Base-by-base conservation (phyloP, 2,113 vertebrate species). In the Lucifuga dentata region DNA sequence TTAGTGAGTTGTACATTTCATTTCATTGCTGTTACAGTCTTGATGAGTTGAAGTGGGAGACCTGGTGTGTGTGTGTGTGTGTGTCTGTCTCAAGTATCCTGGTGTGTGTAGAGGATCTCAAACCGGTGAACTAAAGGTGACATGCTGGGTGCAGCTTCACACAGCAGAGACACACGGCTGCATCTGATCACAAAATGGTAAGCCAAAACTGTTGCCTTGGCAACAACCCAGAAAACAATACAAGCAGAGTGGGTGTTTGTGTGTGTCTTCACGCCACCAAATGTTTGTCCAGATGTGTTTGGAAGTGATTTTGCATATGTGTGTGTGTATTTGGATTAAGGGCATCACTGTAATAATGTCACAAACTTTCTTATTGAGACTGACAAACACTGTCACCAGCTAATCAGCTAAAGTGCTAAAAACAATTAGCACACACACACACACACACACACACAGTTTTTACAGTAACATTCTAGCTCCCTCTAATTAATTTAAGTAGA, bases 201-300 rank as follows among this genome's bases (percentile, higher is more conserved):
- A 82, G 59, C 49, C 67, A 84, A 69, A 87, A 86, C 73, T 67
- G 68, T 77, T 80, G 81, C 50, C 64, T 39, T 33, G 86, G 89
- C 79, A 76, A 67, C 55, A 70, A 44, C 85, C 70, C 83, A 81
- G 60, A 32, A 43, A 38, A 41, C 68, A 81, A 88, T 68, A 76
- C 56, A 77, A 62, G 53, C 51, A 70, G 20, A 19, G 56, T 43
- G 5, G 13, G 3, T 48, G 45, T 21, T 2, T 48, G 45, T 48
- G 10, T 48, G 49, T 0, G 33, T 7, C 26, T 29, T 29, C 26
- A 29, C 26, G 7, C 26, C 26, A 29, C 26, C 26, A 29, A 5
- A 29, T 29, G 26, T 7, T 29, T 29, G 26, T 29, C 26, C 26
- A 29, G 7, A 29, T 29, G 26, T 5, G 26, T 7, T 29, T 29